Conservation (phyloP, 2,113 vertebrate species). For the Python bivittatus region DNA sequence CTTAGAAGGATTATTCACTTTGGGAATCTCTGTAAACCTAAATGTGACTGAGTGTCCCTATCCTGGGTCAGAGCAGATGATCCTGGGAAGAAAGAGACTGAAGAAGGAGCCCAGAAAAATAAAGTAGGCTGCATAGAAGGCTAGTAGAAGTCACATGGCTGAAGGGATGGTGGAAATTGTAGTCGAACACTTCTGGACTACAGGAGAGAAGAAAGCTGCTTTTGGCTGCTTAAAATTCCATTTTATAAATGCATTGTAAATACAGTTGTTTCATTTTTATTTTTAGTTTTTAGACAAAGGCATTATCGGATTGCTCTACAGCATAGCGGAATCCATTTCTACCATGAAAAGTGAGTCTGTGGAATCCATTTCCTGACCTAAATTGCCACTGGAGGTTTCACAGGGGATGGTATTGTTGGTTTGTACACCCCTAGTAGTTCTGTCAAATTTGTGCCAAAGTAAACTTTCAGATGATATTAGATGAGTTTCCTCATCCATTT, state of each 20-base stretch:
- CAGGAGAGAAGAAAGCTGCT: background rate
- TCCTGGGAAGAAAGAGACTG: background rate
- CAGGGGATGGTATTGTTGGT: background rate
- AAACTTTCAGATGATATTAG: background rate
- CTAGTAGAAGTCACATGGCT: background rate
- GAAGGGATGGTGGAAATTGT: background rate
- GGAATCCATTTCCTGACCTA: background rate
- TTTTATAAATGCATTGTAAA: background rate
- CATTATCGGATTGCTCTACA: background rate
- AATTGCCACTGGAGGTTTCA: background rate
- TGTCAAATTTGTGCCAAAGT: rapidly evolving
- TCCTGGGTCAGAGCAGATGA: background rate
- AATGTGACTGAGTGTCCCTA: background rate
- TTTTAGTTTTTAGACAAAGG: background rate
- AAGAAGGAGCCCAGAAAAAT: background rate
- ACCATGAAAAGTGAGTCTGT: background rate
- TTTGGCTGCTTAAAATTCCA: background rate
- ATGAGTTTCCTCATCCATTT: background rate
- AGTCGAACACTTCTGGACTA: background rate
- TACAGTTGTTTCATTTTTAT: background rate
- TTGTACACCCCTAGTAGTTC: background rate
- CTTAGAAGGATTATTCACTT: background rate
- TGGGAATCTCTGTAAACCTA: background rate
- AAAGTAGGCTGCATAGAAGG: background rate
- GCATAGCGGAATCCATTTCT: background rate